Evolutionary conservation across 2,113 vertebrate genomes (phyloP), one percentile per base, ranked within the genome.

Genomic region (Argyrosomus japonicus): DNA sequence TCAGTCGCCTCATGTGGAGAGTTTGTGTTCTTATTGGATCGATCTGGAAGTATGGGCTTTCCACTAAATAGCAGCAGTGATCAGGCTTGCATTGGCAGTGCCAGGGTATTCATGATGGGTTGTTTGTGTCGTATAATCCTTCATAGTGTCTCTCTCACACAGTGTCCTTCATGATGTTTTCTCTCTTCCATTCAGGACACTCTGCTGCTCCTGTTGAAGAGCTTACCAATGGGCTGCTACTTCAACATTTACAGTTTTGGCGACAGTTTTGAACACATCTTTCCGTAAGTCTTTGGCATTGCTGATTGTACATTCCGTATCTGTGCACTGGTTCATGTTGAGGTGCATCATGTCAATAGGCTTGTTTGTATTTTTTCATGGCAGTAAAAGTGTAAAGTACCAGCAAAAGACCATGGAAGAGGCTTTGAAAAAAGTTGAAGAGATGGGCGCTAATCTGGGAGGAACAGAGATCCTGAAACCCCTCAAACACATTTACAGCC

Each of bases 391-490:
- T 87, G 93, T 96, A 14, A 86, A 95, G 76, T 97, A 97, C 87
- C 95, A 54, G 0, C 93, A 97, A 85, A 14, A 92, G 53, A 95
- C 91, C 0, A 91, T 97, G 96, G 89, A 96, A 4, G 58, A 93
- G 12, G 96, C 96, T 32, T 57, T 96, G 83, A 48, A 81, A 53
- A 90, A 29, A 68, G 91, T 97, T 12, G 85, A 94, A 1, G 1
- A 25, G 12, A 92, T 97, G 89, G 0, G 11, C 0, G 95, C 95
- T 21, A 1, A 97, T 74, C 72, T 97, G 23, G 95, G 96, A 2
- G 96, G 96, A 48, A 97, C 96, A 0, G 95, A 97, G 86, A 97
- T 97, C 63, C 81, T 97, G 19, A 0, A n/a, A 11, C 91, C 96
- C 0, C 88, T 97, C 12, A 40, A 88, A 65, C 64, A 90, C 68